phyloP scores from a whole-genome alignment of 2,113 vertebrate species.

The Camelus dromedarius region DNA sequence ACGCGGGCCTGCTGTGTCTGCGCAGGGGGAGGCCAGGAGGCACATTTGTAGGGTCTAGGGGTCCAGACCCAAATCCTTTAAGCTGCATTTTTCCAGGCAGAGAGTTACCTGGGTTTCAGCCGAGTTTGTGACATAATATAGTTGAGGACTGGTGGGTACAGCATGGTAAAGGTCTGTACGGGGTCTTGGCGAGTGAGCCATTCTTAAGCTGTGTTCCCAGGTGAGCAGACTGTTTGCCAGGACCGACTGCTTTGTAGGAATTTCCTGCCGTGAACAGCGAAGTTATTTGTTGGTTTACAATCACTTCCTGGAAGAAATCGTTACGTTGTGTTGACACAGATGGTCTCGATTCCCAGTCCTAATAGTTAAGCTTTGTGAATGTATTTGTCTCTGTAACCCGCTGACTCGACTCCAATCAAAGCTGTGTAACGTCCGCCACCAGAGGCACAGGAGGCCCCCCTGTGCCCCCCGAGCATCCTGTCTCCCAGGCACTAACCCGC shows the following conservation, averaged over 20 bases:
- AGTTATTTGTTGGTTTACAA: conserved; percentile 43
- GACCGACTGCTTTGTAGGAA: conserved; percentile 3
- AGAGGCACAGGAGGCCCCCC: neutral
- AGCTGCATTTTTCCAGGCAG: neutral
- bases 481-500: neutral
- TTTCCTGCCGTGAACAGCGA: conserved; percentile 35
- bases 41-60: neutral
- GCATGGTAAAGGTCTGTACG: neutral
- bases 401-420: neutral
- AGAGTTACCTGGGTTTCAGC: neutral
- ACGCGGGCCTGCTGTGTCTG: neutral
- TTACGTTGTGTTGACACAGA: conserved; percentile 71
- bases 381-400: neutral
- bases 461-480: neutral
- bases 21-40: neutral
- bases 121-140: neutral
- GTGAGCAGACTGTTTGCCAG: conserved; percentile 42
- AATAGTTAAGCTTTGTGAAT: neutral
- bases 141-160: neutral
- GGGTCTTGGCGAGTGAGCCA: neutral
- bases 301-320: conserved; percentile 56
- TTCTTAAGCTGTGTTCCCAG: conserved; percentile 20
- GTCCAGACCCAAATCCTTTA: neutral
- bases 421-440: neutral
- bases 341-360: conserved; percentile 10